These are phyloP conservation scores for Arnoldichthys spilopterus DNA, from an alignment of 2,797 vertebrate genomes.

Conservation along the genomic window DNA sequence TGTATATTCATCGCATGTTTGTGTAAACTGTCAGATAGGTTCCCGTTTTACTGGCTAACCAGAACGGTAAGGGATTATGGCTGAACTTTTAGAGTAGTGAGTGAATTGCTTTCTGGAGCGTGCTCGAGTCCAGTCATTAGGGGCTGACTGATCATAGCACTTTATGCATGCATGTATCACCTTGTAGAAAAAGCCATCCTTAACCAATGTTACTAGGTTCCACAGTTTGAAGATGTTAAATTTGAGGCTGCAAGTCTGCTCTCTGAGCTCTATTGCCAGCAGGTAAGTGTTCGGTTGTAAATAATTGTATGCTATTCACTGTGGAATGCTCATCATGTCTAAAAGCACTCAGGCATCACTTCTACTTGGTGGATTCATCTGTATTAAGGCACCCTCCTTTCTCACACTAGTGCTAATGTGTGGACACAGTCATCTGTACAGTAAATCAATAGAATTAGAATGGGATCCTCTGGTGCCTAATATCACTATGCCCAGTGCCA, in stretches of 20 bases:
- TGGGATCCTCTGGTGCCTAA: neutral
- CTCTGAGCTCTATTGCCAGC: conserved; percentile 96
- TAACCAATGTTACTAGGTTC: conserved; percentile 80
- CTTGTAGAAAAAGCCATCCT: conserved; percentile 56
- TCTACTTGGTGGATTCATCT: neutral
- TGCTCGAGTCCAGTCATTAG: neutral
- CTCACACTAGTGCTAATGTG: neutral
- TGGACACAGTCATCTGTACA: neutral
- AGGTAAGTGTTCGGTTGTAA: conserved; percentile 79
- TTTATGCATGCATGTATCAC: no score
- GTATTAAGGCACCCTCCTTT: neutral
- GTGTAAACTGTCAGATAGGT: conserved; percentile 1
- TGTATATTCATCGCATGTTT: neutral
- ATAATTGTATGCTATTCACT: neutral
- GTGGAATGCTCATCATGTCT: neutral
- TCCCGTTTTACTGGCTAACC: no score
- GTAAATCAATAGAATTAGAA: neutral
- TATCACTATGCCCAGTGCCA: neutral
- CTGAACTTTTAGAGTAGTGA: conserved; percentile 12
- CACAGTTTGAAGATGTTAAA: conserved; percentile 98
- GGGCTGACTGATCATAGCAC: neutral
- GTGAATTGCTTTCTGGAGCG: neutral
- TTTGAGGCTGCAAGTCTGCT: conserved; percentile 98
- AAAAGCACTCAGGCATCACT: neutral
- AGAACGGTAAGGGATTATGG: neutral